phyloP scores from a whole-genome alignment of 2,113 vertebrate genomes.

The Anhinga rufa region DNA sequence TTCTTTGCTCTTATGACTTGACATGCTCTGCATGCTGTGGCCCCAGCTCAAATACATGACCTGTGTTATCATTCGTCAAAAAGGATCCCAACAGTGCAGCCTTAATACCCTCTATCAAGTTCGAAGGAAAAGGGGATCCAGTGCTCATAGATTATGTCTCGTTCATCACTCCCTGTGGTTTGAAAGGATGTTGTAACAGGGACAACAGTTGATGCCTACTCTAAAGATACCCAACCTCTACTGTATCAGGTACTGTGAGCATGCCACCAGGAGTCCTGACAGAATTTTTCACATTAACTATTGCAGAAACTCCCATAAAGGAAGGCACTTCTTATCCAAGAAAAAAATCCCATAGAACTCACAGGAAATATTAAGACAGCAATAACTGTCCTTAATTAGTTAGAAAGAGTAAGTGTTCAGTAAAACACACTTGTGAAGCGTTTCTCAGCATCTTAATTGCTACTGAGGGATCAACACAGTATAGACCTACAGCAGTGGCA shows the following conservation, averaged over 20 bases:
- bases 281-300: not conserved
- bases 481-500: not conserved
- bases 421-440: not conserved
- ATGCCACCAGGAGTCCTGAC: not conserved
- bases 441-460: not conserved
- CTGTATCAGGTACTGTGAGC: not conserved
- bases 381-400: not conserved
- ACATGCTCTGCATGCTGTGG: not conserved
- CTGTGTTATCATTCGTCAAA: not conserved
- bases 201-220: not conserved
- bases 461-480: not conserved
- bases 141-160: not conserved
- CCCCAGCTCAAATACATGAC: not conserved
- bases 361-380: not conserved
- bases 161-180: not conserved
- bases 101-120: not conserved
- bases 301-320: not conserved
- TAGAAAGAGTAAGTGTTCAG: not conserved
- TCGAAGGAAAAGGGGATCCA: not conserved
- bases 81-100: fast-evolving
- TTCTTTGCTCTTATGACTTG: not conserved
- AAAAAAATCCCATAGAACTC: not conserved
- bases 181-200: not conserved
- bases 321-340: not conserved
- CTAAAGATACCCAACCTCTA: fast-evolving